Conservation (phyloP, 2,113 vertebrate species). For the Sylvietta virens region DNA sequence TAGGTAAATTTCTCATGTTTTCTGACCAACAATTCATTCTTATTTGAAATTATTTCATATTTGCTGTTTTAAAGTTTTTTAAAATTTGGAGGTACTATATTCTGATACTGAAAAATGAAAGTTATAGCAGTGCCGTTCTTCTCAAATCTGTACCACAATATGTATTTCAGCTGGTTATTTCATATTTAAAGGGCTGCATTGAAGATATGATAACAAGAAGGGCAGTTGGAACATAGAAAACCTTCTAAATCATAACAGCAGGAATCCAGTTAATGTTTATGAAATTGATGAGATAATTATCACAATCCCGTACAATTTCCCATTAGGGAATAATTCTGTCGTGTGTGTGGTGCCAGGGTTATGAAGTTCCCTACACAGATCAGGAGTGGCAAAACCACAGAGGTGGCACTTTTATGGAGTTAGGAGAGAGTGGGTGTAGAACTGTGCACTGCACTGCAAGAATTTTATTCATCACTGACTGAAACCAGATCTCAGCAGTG, state of each 20-base stretch:
- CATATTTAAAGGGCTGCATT: not conserved
- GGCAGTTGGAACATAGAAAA: not conserved
- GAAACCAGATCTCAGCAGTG: not conserved
- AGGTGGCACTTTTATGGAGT: not conserved
- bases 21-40: not conserved
- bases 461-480: not conserved
- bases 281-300: slow-evolving; percentile 25
- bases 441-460: not conserved
- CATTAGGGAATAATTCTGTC: not conserved
- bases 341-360: not conserved
- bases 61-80: not conserved
- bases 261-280: not conserved
- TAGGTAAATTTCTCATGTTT: not conserved
- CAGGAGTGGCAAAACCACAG: not conserved
- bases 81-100: not conserved
- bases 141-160: not conserved
- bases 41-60: not conserved
- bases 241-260: not conserved
- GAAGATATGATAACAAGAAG: not conserved
- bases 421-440: not conserved
- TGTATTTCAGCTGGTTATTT: not conserved
- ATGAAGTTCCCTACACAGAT: not conserved
- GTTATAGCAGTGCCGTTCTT: not conserved
- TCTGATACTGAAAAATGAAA: not conserved
- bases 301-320: not conserved